These are phyloP conservation scores for Arremon brunneinucha DNA, from an alignment of 2,797 vertebrate species.

Conservation along the genomic window DNA sequence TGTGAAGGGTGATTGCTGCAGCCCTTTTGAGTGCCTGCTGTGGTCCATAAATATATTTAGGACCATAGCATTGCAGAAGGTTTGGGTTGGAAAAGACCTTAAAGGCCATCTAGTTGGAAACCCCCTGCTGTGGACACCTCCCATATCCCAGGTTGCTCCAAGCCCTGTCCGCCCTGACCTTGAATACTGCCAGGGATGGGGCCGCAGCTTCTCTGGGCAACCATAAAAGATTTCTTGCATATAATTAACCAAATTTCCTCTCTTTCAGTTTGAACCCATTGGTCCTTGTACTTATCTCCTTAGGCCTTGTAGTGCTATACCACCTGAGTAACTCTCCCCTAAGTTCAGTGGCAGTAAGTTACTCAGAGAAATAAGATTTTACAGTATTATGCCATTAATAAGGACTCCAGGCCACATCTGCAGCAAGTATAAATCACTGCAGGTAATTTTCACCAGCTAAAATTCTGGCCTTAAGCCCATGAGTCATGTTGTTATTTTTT, in stretches of 20 bases:
- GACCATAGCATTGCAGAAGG: background rate
- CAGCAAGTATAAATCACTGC: conserved; percentile 58
- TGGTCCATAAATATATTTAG: background rate
- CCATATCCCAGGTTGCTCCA: background rate
- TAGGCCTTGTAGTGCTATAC: background rate
- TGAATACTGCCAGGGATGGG: background rate
- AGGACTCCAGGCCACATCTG: conserved; percentile 32
- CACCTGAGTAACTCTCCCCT: background rate
- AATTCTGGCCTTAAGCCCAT: conserved; percentile 34
- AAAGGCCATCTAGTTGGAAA: background rate
- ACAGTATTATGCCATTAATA: background rate
- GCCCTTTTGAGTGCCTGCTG: background rate
- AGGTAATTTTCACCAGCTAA: conserved; percentile 66
- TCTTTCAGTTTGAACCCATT: background rate
- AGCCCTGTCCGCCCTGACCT: background rate
- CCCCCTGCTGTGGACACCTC: background rate
- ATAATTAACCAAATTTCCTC: background rate
- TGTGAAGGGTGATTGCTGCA: background rate
- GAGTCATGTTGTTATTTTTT: conserved; percentile 58
- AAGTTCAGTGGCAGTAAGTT: background rate
- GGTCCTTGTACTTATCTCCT: background rate
- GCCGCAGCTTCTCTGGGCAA: background rate
- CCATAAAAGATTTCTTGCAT: background rate
- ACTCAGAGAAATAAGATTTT: conserved; percentile 2
- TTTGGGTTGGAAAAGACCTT: background rate